Conservation (phyloP, 1,140 invertebrate species). For the Drosophila nigromelanica region DNA sequence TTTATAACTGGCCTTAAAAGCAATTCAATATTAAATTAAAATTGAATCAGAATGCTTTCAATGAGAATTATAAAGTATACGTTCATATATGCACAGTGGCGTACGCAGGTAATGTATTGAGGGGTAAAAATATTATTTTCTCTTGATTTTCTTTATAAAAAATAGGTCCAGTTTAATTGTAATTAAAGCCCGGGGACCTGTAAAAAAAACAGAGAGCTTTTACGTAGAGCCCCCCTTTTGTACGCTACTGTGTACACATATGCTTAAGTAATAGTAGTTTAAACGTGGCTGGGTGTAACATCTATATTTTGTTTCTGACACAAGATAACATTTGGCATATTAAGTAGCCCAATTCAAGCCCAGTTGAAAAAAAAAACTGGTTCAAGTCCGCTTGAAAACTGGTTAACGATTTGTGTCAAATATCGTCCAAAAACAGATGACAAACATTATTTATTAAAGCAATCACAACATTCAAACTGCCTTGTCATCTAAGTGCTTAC, state of each 20-base stretch:
- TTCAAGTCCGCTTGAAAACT: constrained; percentile 24
- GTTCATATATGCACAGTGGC: not conserved
- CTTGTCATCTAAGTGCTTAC: constrained; percentile 2
- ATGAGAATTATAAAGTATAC: no score
- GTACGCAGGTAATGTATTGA: not conserved
- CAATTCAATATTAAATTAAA: not conserved
- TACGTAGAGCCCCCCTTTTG: not conserved
- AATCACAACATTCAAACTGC: constrained; percentile 2
- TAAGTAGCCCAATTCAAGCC: not conserved
- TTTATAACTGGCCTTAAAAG: not conserved
- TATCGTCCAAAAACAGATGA: constrained; percentile 13
- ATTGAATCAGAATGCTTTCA: not conserved
- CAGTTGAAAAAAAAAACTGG: constrained; percentile 19
- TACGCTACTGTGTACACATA: not conserved
- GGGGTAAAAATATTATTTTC: not conserved
- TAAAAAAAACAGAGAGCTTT: not conserved
- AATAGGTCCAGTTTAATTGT: no score
- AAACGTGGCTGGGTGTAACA: not conserved
- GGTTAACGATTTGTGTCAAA: constrained; percentile 26
- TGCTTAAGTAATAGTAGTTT: not conserved
- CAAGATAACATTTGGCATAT: not conserved
- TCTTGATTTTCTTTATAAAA: not conserved
- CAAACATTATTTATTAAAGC: constrained; percentile 22
- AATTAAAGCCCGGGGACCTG: no score
- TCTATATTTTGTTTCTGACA: not conserved